Evolutionary conservation across 2,888 invertebrate genomes (phyloP), one percentile per base, ranked within the genome.

Genomic region (Axea sp.): DNA sequence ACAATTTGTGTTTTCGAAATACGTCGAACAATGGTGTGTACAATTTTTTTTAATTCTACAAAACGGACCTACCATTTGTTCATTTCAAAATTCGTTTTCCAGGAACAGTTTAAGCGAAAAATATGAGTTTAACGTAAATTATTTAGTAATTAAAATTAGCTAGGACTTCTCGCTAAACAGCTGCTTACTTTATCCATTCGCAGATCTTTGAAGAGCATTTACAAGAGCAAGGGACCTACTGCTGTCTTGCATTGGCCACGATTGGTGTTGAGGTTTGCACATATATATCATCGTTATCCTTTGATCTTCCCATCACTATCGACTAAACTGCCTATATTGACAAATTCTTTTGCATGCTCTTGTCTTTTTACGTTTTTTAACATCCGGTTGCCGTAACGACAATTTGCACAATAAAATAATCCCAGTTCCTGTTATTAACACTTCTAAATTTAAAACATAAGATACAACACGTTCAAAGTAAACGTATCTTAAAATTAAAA

Each of bases 201-300:
- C 87, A 79, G 79, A 76, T 82, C 87, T 87, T 87, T 87, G 87
- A 87, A 84, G 85, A 81, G 76, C 78, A 81, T 83, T 83, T 83
- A 78, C 78, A 78, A 78, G 84, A 84, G 76, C 39, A 62, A 57
- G 73, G 59, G 64, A 45, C 45, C 41, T 51, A 55, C 45, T 43
- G 35, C 39, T 45, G 62, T 28, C 45, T 39, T 43, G 22, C 28
- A 33, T 65, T 64, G 57, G 59, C 28, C 41, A 67, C 77, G 78
- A 81, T 81, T 77, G 77, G 78, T 73, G 71, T 74, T 59, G 76
- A 80, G 80, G 83, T 83, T 84, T 82, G 82, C 83, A 82, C 84
- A 84, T 86, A 87, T 87, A 86, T 84, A 86, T 85, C 87, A 83
- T 87, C 87, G 84, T 84, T 79, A 72, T 76, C 68, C 86, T 87